Base-by-base conservation (phyloP, 2,797 vertebrate genomes). In the Decapterus maruadsi region DNA sequence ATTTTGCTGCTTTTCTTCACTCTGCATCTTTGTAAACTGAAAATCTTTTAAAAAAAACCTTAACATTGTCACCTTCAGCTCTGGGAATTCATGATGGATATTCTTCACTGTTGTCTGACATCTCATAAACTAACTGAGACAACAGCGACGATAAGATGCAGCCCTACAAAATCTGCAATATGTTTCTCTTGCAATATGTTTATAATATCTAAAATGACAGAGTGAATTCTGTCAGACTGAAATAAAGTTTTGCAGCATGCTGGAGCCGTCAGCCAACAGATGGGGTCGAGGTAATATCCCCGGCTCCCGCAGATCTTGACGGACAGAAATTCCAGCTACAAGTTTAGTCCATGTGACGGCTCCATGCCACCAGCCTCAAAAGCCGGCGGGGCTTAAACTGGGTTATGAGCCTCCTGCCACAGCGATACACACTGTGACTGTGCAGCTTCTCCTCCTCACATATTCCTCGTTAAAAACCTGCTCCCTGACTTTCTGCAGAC, bases 361-460 rank as follows among this genome's bases (percentile, higher is more conserved):
- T 65, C 72, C 70, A 62, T 68, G 73, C 11, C 10, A 61, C 70
- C 71, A 65, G 55, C 68, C 75, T 71, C 57, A 79, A 76, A 91
- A 91, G 68, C 79, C 80, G 50, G 43, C 19, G 8, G 62, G 74
- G 82, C 62, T 86, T 80, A 86, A 83, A 78, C 61, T 56, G 72
- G 65, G 64, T 69, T 72, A 71, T 66, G 61, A 85, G 50, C 74
- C 59, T 45, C 66, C 61, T 72, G 69, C 69, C 48, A 66, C 38
- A 8, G 64, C 31, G 13, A 50, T 17, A 53, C 48, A 75, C 63
- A 43, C n/a, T 43, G 56, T 56, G 63, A 79, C 72, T 16, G 31
- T 4, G 53, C 77, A 73, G 70, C 68, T 62, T 26, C 26, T 26
- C n/a, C 60, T 29, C 58, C 58, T 62, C 10, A 17, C 76, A 78